Percentiles rank a stretch among this genome's conserved stretches.
These are phyloP conservation scores for Phyllostomus discolor DNA, from an alignment of 2,113 vertebrate species.

Conservation along the genomic window DNA sequence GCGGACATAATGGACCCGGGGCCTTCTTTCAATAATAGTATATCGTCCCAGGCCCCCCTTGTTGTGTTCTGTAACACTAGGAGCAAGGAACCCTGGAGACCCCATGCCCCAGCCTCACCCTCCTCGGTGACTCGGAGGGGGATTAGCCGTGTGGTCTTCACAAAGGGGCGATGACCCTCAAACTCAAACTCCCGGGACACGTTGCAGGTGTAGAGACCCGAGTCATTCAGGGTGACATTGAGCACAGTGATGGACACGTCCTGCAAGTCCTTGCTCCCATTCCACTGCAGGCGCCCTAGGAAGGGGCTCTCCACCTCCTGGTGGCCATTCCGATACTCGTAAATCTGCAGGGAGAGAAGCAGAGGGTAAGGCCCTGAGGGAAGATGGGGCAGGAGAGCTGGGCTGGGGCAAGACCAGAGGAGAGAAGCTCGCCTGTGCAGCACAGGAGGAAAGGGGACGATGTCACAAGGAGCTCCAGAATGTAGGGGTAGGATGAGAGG, in stretches of 20 bases:
- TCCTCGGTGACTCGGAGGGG: constrained; percentile 86
- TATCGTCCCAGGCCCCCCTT: too few species aligned
- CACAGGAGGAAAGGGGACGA: too few species aligned
- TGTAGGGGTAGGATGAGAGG: neutral
- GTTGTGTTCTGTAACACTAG: too few species aligned
- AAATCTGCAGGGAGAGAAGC: constrained; percentile 83
- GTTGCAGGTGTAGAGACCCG: constrained; percentile 88
- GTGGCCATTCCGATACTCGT: constrained; percentile 76
- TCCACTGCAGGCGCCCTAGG: constrained; percentile 89
- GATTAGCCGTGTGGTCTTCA: constrained; percentile 79
- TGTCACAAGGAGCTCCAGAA: neutral
- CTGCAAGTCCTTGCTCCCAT: constrained; percentile 93
- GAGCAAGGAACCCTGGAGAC: neutral
- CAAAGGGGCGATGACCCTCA: constrained; percentile 84
- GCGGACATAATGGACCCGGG: too few species aligned
- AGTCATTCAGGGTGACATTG: constrained; percentile 88
- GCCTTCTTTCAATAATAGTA: too few species aligned
- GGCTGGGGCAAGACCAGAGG: neutral
- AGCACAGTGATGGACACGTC: constrained; percentile 91
- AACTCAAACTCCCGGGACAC: constrained; percentile 89
- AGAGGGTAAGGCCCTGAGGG: neutral
- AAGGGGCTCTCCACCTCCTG: constrained; percentile 80
- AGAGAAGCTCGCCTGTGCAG: neutral
- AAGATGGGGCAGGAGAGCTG: neutral
- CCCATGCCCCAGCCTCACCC: constrained; percentile 78